Conservation (phyloP, 1,140 invertebrate species). For the Neomicropteryx cornuta region DNA sequence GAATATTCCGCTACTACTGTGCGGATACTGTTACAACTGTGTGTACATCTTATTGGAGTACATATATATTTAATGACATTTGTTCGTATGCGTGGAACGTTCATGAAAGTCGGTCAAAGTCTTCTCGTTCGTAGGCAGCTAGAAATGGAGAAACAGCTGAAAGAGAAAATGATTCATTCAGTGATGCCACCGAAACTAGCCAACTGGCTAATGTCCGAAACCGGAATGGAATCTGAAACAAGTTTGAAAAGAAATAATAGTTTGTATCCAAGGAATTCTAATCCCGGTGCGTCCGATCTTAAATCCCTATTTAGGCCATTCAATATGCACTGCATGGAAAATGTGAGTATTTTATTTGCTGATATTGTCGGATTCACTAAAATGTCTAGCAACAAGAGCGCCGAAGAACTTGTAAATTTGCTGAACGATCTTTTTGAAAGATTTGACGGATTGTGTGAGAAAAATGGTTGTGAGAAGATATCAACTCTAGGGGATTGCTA, state of each 20-base stretch:
- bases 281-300: conserved; percentile 54
- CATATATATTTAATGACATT: conserved; percentile 90
- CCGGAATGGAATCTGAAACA: conserved; percentile 40
- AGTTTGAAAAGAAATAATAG: conserved; percentile 30
- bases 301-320: conserved; percentile 81
- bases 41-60: conserved; percentile 84
- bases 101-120: conserved; percentile 94
- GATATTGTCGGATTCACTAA: conserved; percentile 97
- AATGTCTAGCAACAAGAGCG: conserved; percentile 93
- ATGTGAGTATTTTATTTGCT: conserved; percentile 96
- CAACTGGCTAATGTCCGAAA: conserved; percentile 71
- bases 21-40: conserved; percentile 73
- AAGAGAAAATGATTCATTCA: conserved; percentile 95
- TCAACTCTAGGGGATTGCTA: conserved; percentile 93
- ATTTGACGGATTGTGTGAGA: conserved; percentile 78
- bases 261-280: conserved; percentile 35
- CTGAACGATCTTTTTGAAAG: conserved; percentile 93
- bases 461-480: conserved; percentile 85
- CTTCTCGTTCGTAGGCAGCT: conserved; percentile 75
- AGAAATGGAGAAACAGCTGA: conserved; percentile 86
- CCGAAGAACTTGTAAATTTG: conserved; percentile 78
- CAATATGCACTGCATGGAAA: conserved; percentile 91
- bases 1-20: conserved; percentile 50
- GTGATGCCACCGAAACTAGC: conserved; percentile 93
- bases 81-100: conserved; percentile 85